Conservation (phyloP, 2,113 vertebrate genomes). For the Lipotes vexillifer region DNA sequence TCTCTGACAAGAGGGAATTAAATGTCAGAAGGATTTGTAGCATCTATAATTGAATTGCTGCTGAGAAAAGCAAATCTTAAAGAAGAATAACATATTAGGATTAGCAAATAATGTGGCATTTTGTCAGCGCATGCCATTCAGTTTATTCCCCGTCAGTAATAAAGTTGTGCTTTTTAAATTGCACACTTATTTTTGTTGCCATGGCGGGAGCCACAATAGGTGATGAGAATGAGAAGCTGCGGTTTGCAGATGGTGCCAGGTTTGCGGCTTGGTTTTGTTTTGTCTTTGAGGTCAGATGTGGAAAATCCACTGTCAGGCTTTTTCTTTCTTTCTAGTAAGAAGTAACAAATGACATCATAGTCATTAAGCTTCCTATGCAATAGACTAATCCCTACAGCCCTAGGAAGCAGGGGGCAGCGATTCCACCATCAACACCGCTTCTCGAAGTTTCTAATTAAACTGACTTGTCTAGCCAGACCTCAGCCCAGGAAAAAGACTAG, state of each 20-base stretch:
- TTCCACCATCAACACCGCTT: background rate
- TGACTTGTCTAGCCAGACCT: background rate
- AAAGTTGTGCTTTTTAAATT: constrained; percentile 74
- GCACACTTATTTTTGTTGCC: constrained; percentile 61
- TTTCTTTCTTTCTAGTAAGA: background rate
- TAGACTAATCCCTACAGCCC: background rate
- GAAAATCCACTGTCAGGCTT: background rate
- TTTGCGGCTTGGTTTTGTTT: background rate
- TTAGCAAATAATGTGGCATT: constrained; percentile 90
- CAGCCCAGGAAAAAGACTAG: background rate
- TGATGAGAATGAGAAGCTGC: constrained; percentile 9
- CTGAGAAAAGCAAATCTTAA: constrained; percentile 90
- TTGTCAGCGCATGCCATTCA: constrained; percentile 81
- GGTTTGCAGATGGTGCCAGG: background rate
- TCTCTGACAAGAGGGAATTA: constrained; percentile 91
- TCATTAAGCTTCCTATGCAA: background rate
- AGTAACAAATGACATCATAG: background rate
- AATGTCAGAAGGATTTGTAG: constrained; percentile 96
- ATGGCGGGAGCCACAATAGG: constrained; percentile 31
- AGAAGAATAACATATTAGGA: constrained; percentile 94
- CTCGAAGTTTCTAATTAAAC: background rate
- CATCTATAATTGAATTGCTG: constrained; percentile 96
- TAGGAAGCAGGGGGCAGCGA: background rate
- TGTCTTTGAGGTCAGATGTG: constrained; percentile 63
- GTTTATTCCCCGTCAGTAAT: constrained; percentile 72